Base-by-base conservation (phyloP, 2,113 vertebrate species). In the Notothenia rossii region DNA sequence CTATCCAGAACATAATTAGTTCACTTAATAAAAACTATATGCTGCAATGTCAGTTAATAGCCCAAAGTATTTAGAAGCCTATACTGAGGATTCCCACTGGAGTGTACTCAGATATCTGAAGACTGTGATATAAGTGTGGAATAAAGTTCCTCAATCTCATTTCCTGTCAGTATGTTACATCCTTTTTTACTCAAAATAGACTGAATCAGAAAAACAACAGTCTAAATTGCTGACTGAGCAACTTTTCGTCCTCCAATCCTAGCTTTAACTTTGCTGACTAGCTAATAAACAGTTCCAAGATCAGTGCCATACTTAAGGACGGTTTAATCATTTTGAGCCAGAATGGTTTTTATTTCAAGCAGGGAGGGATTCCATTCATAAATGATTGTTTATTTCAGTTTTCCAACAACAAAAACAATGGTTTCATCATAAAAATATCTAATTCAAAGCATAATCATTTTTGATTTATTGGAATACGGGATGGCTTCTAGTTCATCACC, bases 1-100 rank as follows among this genome's bases (percentile, higher is more conserved):
- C 61, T 46, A 63, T 76, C 36, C 66, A 60, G 74, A 82, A 59
- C 29, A 72, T 72, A n/a, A 50, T 29, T 67, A n/a, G 2, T 40
- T 36, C 36, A 22, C 45, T 71, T 59, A 22, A 66, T 75, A 63
- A 70, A 74, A 56, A 76, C 14, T 43, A 12, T 25, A 13, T 3
- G 14, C 64, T 58, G n/a, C 20, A 49, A 4, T 43, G 36, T 64
- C 45, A 14, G 59, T 18, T 78, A n/a, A 45, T 3, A 68, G 64
- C 18, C 45, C 7, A 51, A 65, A 70, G 45, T 58, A 54, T 75
- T 78, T 58, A 83, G 48, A 61, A 45, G 40, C 10, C 67, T 4
- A 40, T 17, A 25, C 59, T 77, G 18, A 56, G 40, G 45, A 54
- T 60, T 67, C 10, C 58, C 71, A 15, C 20, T n/a, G 15, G 25